Conservation (phyloP, 2,888 invertebrate genomes). For the Rosalia funebris region DNA sequence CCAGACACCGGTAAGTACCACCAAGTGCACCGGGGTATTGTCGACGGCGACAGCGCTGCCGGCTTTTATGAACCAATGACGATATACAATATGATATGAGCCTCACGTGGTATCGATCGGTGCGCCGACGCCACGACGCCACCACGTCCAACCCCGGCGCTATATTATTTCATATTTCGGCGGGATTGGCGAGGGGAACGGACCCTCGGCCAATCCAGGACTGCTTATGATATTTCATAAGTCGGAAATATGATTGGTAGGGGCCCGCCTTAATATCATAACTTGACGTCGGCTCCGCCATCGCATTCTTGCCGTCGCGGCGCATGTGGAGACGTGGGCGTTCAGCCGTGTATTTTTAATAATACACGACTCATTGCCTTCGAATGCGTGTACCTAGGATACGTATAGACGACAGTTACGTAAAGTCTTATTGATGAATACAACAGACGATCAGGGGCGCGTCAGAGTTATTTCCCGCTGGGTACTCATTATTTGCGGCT, state of each 20-base stretch:
- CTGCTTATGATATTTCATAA: slow-evolving; percentile 53
- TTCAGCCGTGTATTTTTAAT: too few species aligned
- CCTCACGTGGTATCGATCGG: slow-evolving; percentile 62
- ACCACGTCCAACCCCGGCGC: slow-evolving; percentile 48
- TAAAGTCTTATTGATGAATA: too few species aligned
- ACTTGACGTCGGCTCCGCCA: slow-evolving; percentile 37
- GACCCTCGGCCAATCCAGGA: slow-evolving; percentile 45
- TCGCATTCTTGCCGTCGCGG: slow-evolving; percentile 42
- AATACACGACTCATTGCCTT: too few species aligned
- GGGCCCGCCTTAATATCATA: slow-evolving; percentile 56
- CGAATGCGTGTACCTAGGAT: too few species aligned
- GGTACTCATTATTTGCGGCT: too few species aligned
- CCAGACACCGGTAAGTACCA: slow-evolving; percentile 35
- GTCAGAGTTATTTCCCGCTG: too few species aligned
- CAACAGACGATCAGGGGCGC: too few species aligned
- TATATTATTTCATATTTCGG: slow-evolving; percentile 52
- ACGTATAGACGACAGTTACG: too few species aligned
- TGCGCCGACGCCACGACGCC: slow-evolving; percentile 54
- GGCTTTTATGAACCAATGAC: slow-evolving; percentile 56
- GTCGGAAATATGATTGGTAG: slow-evolving; percentile 52
- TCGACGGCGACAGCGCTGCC: too few species aligned
- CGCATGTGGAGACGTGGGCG: too few species aligned
- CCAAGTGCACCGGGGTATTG: slow-evolving; percentile 8
- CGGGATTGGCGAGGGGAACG: slow-evolving; percentile 46
- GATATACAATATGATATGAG: slow-evolving; percentile 63